Evolutionary conservation across 2,113 vertebrate genomes (phyloP).

Genomic region (Eretmodus cyanostictus): DNA sequence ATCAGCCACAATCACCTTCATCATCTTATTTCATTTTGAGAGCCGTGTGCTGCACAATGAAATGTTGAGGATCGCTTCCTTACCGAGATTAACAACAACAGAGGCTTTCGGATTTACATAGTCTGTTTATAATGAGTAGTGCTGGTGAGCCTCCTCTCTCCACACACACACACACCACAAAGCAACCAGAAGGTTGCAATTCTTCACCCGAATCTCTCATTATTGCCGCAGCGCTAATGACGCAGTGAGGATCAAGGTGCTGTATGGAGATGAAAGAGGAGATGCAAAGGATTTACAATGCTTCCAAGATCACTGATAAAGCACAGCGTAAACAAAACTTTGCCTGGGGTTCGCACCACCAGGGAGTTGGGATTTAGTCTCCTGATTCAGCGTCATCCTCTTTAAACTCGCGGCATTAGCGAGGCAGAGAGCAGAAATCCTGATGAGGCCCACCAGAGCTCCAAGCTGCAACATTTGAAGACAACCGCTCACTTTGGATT

Average conservation of each 20-base stretch:
- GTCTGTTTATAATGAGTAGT: constrained; percentile 36
- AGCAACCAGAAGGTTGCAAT: constrained; percentile 42
- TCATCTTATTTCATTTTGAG: constrained; percentile 47
- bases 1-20: constrained; percentile 42
- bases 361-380: constrained; percentile 51
- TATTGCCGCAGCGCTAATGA: constrained; percentile 50
- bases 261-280: constrained; percentile 57
- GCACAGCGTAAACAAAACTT: constrained; percentile 54
- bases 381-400: constrained; percentile 38
- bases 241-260: constrained; percentile 54
- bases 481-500: neutral
- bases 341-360: constrained; percentile 34
- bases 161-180: neutral
- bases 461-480: constrained; percentile 26
- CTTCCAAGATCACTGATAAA: constrained; percentile 62
- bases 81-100: constrained; percentile 45
- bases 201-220: constrained; percentile 43
- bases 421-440: constrained; percentile 20
- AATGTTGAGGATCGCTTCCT: constrained; percentile 22
- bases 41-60: constrained; percentile 26
- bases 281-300: constrained; percentile 58
- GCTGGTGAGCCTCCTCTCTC: neutral
- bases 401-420: constrained; percentile 30
- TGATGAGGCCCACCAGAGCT: constrained; percentile 24
- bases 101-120: constrained; percentile 51